Base-by-base conservation (phyloP, 1,140 invertebrate genomes). In the Planococcus citri region DNA sequence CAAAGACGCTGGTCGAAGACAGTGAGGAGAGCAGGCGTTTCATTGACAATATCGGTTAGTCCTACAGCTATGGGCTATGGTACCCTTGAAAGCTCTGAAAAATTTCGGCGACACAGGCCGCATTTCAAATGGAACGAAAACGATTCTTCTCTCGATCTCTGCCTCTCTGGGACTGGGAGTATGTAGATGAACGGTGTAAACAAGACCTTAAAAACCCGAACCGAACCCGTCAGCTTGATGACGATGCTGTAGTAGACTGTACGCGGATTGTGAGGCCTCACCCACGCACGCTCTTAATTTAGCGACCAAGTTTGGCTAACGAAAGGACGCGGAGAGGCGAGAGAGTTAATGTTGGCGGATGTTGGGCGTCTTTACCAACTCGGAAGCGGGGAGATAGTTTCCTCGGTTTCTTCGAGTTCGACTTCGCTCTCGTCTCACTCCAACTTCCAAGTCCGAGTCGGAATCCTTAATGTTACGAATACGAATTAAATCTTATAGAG, bases 291-390 rank as follows among this genome's bases (percentile, higher is more conserved):
- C 60, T 64, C 60, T 27, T 64, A 64, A 64, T 64, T 64, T 27
- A 64, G 60, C 60, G 60, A 64, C 60, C 60, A 64, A 64, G 60
- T 64, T 64, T 64, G 60, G 60, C 60, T 64, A 64, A 64, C 25
- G 25, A 9, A 25, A 4, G 60, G 60, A 60, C 57, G 57, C 17
- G 17, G 57, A 22, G 21, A 17, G 57, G 57, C 8, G 8, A 51
- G 12, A 51, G 12, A n/a, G 6, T 6, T 9, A 17, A 51, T 51
- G 41, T 51, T 51, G 41, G 41, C 41, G 41, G 41, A 51, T 51
- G 41, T 51, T 51, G 41, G 41, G 41, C 41, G 41, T 51, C 41
- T 51, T 51, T 6, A 37, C 33, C n/a, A n/a, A 51, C 41, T 51
- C 41, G 41, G 41, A 51, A 51, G 41, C 41, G 41, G 41, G 41